Percentiles rank a stretch among this genome's conserved stretches.
phyloP scores from a whole-genome alignment of 2,113 vertebrate species.

The Piprites chloris region DNA sequence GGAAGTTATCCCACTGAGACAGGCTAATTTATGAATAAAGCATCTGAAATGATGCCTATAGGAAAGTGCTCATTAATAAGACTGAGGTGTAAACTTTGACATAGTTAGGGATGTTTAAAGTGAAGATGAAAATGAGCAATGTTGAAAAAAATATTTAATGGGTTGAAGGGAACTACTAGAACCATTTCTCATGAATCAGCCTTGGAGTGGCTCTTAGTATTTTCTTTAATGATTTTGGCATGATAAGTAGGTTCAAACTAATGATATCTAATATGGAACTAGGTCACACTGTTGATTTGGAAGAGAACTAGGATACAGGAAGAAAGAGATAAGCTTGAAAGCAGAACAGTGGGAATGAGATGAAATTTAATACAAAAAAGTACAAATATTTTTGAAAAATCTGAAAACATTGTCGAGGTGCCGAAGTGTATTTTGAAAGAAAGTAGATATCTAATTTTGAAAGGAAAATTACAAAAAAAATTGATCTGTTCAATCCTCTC shows the following conservation, averaged over 20 bases:
- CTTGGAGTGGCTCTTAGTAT: neutral
- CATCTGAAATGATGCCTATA: neutral
- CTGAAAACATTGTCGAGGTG: neutral
- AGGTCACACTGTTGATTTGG: neutral
- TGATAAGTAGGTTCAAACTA: neutral
- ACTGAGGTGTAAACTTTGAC: neutral
- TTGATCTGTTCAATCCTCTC: neutral
- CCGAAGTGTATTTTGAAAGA: neutral
- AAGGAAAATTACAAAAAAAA: neutral
- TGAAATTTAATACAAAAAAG: neutral
- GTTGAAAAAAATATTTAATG: neutral
- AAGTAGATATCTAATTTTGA: neutral
- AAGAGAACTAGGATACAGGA: neutral
- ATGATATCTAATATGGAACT: neutral
- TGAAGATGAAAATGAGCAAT: neutral
- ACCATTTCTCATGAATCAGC: neutral
- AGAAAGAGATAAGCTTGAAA: neutral
- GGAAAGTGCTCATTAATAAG: neutral
- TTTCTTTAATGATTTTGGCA: constrained; percentile 22
- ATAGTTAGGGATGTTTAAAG: neutral
- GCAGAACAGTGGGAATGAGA: neutral
- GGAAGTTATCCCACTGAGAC: neutral
- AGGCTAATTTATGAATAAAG: constrained; percentile 6
- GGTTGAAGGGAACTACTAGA: neutral
- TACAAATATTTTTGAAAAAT: neutral